Base-by-base conservation (phyloP, 2,797 vertebrate species). In the Mormyrus hasselquistii region DNA sequence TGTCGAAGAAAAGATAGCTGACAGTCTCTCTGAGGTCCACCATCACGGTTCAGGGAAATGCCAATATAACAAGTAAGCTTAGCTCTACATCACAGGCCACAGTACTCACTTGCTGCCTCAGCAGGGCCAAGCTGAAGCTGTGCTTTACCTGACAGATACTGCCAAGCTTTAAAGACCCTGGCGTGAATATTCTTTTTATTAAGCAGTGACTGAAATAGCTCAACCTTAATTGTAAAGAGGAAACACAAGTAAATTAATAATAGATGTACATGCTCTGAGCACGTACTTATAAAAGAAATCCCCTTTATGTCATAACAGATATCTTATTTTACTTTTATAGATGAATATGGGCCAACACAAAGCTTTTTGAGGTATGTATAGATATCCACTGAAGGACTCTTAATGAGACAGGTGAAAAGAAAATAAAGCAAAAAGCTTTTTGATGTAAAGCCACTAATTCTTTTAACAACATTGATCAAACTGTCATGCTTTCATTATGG, bases 371-470 rank as follows among this genome's bases (percentile, higher is more conserved):
- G 94, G 95, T 93, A 96, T 96, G 94, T 96, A 95, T 96, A 97
- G 97, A 97, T 97, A 98, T 97, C 98, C 96, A 97, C 97, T 97
- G 96, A 97, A 97, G 96, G 95, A 95, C 95, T 96, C 97, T 97
- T 97, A 97, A 97, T 96, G 96, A 96, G 94, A 94, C 96, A 96
- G 95, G 96, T 96, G 95, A 95, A 96, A 96, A 76, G 69, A 96
- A 97, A 96, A 91, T 90, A 92, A 92, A 90, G 90, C 93, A 96
- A 96, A 96, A 96, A 99, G 97, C 97, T 97, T 99, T 99, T 98
- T 97, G 97, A 97, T 98, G 98, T 99, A 97, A 96, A 97, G 96
- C 97, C 96, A 96, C 96, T 97, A 98, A 99, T 98, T 98, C 95
- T 95, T 96, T 96, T 98, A 97, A 97, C 96, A 97, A 96, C 96